These are phyloP conservation scores for Labeo rohita DNA, from an alignment of 2,113 vertebrate species.

Conservation along the genomic window DNA sequence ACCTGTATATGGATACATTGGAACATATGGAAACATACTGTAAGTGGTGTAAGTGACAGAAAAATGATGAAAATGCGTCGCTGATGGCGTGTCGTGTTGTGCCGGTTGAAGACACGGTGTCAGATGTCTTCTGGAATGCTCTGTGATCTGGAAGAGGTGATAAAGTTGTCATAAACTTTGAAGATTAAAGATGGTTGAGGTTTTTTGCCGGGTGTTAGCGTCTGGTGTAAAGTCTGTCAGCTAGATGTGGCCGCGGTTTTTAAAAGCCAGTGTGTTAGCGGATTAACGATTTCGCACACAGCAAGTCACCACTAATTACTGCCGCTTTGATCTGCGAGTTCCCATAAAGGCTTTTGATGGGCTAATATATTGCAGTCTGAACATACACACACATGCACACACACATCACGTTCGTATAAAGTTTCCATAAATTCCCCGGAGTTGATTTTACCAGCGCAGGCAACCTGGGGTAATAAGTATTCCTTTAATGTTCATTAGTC, in stretches of 20 bases:
- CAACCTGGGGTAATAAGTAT: conserved; percentile 30
- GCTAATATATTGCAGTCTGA: conserved; percentile 40
- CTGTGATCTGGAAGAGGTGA: not conserved
- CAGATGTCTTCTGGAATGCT: conserved; percentile 6
- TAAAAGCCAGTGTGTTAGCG: conserved; percentile 25
- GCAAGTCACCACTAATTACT: conserved; percentile 51
- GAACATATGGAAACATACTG: not conserved
- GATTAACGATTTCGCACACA: conserved; percentile 45
- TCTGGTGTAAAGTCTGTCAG: not conserved
- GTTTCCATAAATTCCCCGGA: conserved; percentile 2
- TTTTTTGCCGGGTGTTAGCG: not conserved
- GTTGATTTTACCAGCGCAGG: conserved; percentile 7
- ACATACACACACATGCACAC: conserved; percentile 15
- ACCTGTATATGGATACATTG: not conserved
- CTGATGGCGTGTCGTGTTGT: not conserved
- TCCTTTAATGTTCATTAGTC: conserved; percentile 42
- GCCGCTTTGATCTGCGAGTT: conserved; percentile 48
- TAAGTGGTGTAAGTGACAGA: not conserved
- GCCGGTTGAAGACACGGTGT: not conserved
- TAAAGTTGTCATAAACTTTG: conserved; percentile 18
- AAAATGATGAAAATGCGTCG: not conserved
- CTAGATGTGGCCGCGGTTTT: not conserved
- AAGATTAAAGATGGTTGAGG: conserved; percentile 23
- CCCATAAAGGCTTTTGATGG: conserved; percentile 51
- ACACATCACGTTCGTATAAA: conserved; percentile 10